These are phyloP conservation scores for Hylaea fasciaria DNA, from an alignment of 2,888 invertebrate species.

Conservation along the genomic window DNA sequence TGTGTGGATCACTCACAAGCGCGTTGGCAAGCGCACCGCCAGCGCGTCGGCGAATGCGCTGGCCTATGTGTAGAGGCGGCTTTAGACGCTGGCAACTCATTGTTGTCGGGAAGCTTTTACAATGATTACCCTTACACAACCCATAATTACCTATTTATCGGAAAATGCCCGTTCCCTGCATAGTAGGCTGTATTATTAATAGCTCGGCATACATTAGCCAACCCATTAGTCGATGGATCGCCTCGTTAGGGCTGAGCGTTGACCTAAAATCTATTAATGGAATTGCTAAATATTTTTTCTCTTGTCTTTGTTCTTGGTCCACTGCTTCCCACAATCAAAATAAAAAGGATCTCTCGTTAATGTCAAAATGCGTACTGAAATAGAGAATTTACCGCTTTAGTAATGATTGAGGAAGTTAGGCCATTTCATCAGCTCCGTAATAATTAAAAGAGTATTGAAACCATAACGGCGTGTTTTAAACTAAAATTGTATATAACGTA, in stretches of 20 bases:
- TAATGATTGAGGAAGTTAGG: constrained; percentile 17
- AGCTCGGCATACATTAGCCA: constrained; percentile 67
- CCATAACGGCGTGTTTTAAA: constrained; percentile 29
- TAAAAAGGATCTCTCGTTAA: constrained; percentile 9
- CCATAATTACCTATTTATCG: constrained; percentile 46
- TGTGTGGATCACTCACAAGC: too few relatives aligned
- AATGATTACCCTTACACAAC: constrained; percentile 32
- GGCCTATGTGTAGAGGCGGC: too few relatives aligned
- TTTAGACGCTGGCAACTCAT: too few relatives aligned
- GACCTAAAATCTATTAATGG: constrained; percentile 71
- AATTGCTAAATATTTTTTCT: constrained; percentile 44
- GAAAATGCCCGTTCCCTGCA: constrained; percentile 53
- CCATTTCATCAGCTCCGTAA: constrained; percentile 28
- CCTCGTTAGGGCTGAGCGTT: constrained; percentile 67
- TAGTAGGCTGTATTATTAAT: constrained; percentile 69
- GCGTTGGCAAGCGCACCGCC: too few relatives aligned
- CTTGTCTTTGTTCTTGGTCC: constrained; percentile 2
- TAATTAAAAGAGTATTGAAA: constrained; percentile 32
- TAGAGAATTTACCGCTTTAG: constrained; percentile 20
- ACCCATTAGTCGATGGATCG: constrained; percentile 68
- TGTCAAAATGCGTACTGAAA: constrained; percentile 9
- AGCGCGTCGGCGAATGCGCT: too few relatives aligned
- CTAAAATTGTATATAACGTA: constrained; percentile 34
- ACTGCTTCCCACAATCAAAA: constrained; percentile 7
- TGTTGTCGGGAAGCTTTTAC: constrained; percentile 32